Conservation (phyloP, 2,888 invertebrate genomes). For the Drosophila macrospina region DNA sequence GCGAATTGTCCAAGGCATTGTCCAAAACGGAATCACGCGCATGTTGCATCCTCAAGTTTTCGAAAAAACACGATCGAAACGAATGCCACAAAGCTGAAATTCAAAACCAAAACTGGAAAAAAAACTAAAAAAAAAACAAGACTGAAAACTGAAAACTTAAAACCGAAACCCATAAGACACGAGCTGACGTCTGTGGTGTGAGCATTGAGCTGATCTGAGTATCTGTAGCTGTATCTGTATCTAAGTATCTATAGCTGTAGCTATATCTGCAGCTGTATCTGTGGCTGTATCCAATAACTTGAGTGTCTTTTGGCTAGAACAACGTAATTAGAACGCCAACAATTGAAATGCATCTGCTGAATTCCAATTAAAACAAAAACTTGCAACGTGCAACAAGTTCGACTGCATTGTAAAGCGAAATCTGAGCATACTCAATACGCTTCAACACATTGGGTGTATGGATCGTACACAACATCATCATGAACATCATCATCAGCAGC, state of each 20-base stretch:
- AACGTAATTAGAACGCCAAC: slow-evolving; percentile 67
- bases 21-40: slow-evolving; percentile 56
- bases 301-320: slow-evolving; percentile 47
- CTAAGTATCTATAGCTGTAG: slow-evolving; percentile 28
- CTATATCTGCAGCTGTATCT: slow-evolving; percentile 24
- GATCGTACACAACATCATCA: not conserved
- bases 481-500: not conserved
- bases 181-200: slow-evolving; percentile 51
- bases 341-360: slow-evolving; percentile 71
- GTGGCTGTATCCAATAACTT: slow-evolving; percentile 16
- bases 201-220: slow-evolving; percentile 13
- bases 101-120: slow-evolving; percentile 27
- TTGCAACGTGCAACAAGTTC: slow-evolving; percentile 34
- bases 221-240: slow-evolving; percentile 24
- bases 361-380: slow-evolving; percentile 68
- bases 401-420: slow-evolving; percentile 59
- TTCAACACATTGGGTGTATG: not conserved
- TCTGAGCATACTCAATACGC: slow-evolving; percentile 21
- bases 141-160: not conserved
- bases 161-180: slow-evolving; percentile 3
- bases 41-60: slow-evolving; percentile 54
- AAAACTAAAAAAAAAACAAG: slow-evolving; percentile 18
- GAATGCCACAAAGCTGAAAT: slow-evolving; percentile 49
- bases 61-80: slow-evolving; percentile 61
- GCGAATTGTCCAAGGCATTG: slow-evolving; percentile 44